phyloP scores from a whole-genome alignment of 2,113 vertebrate genomes.

The Petrocephalus zakoni region DNA sequence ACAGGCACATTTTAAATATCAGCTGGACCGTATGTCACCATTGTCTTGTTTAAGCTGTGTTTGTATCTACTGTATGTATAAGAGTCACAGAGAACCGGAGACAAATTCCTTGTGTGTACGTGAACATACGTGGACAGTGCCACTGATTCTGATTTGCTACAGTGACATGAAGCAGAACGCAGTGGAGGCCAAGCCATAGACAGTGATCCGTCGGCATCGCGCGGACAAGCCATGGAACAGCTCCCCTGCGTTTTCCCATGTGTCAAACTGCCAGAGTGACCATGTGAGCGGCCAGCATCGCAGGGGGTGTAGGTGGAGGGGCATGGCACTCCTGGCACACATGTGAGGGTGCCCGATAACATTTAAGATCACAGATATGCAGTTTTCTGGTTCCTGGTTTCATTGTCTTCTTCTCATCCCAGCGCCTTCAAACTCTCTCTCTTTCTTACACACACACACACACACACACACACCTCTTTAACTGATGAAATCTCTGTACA shows the following conservation, averaged over 20 bases:
- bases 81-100: not conserved
- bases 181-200: not conserved
- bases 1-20: not conserved
- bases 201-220: not conserved
- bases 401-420: not conserved
- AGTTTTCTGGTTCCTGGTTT: not conserved
- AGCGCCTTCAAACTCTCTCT: not conserved
- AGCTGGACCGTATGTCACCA: not conserved
- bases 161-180: not conserved
- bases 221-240: not conserved
- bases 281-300: not conserved
- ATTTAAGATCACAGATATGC: not conserved
- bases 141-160: not conserved
- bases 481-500: not conserved
- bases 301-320: not conserved
- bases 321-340: not conserved
- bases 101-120: not conserved
- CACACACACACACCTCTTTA: not conserved
- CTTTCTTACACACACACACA: not conserved
- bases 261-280: slow-evolving; percentile 28
- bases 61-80: not conserved
- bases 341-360: not conserved
- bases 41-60: not conserved
- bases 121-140: not conserved
- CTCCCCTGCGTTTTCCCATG: not conserved